Evolutionary conservation across 1,140 invertebrate species (phyloP).

Genomic region (Pachyrhynchus sulphureomaculatus): DNA sequence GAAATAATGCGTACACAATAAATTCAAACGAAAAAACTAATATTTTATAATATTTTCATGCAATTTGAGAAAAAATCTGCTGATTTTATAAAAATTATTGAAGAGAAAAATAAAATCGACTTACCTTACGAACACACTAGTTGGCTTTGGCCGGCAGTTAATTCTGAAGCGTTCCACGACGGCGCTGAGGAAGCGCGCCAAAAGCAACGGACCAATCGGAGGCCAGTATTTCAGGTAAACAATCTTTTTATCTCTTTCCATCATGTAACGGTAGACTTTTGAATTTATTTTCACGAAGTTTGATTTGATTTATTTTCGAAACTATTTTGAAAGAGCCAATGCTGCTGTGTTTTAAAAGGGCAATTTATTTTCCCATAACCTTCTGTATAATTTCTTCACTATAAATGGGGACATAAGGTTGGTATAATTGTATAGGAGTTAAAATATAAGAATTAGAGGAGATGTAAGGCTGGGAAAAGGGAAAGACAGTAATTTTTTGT

Average conservation of each 20-base stretch:
- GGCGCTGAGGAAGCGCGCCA: slow-evolving; percentile 38
- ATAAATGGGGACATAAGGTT: no score
- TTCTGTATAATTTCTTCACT: no score
- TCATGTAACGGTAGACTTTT: slow-evolving; percentile 13
- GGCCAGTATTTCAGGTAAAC: slow-evolving; percentile 15
- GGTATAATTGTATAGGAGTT: no score
- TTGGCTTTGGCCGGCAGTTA: slow-evolving; percentile 31
- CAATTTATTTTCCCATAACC: no score
- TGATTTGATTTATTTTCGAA: slow-evolving; percentile 1
- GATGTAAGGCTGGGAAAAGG: no score
- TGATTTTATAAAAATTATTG: slow-evolving; percentile 40
- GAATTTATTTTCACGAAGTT: slow-evolving; percentile 1
- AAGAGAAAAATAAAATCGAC: slow-evolving; percentile 40
- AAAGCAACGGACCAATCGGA: slow-evolving; percentile 37
- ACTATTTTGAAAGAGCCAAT: not conserved
- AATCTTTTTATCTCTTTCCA: slow-evolving; percentile 25
- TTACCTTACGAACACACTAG: slow-evolving; percentile 35
- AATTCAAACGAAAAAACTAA: slow-evolving; percentile 42
- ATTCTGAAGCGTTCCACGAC: slow-evolving; percentile 31
- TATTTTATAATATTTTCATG: slow-evolving; percentile 38
- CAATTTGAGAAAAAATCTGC: slow-evolving; percentile 33
- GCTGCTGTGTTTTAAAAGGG: not conserved
- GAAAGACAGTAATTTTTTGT: no score
- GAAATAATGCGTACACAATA: slow-evolving; percentile 15
- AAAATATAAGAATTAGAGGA: no score